Base-by-base conservation (phyloP, 2,888 invertebrate species). In the Apamea monoglypha region DNA sequence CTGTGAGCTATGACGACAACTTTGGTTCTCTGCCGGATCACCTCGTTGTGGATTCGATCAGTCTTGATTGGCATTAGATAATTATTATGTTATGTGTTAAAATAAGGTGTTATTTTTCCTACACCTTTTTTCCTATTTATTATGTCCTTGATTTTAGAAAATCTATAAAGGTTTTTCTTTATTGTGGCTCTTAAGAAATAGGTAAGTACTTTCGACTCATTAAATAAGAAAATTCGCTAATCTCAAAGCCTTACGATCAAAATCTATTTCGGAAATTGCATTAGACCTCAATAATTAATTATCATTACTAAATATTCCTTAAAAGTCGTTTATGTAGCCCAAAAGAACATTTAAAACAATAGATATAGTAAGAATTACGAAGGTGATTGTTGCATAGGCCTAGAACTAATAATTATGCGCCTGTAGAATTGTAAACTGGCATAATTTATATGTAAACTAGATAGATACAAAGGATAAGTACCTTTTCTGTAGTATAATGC, bases 251-350 rank as follows among this genome's bases (percentile, higher is more conserved):
- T 82, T 63, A 2, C 47, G 18, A 61, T 36, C 47, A 66, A 82
- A 79, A 66, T 16, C 61, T 16, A 82, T 40, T 56, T 85, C 56
- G 21, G 44, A 56, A 74, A 77, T 63, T n/a, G 64, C 16, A 64
- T 75, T 76, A 18, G 25, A 72, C 73, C 72, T 69, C 14, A 66
- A 79, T 74, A 80, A 83, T 82, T 82, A 81, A 83, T 81, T 81
- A 80, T 36, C 67, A 79, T 74, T 82, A 87, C 80, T 79, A 82
- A 83, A 85, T 84, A 80, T 76, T 67, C 66, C 77, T 74, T 77
- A 71, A 59, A 68, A 66, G 67, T 78, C 14, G 61, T 77, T 78
- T 82, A 71, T 44, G 74, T 47, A 40, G 32, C n/a, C 70, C 61
- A 70, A 80, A 83, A 83, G 67, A 47, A 67, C 56, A 56, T 53